Conservation (phyloP, 2,888 invertebrate species). For the Agrotis segetum region DNA sequence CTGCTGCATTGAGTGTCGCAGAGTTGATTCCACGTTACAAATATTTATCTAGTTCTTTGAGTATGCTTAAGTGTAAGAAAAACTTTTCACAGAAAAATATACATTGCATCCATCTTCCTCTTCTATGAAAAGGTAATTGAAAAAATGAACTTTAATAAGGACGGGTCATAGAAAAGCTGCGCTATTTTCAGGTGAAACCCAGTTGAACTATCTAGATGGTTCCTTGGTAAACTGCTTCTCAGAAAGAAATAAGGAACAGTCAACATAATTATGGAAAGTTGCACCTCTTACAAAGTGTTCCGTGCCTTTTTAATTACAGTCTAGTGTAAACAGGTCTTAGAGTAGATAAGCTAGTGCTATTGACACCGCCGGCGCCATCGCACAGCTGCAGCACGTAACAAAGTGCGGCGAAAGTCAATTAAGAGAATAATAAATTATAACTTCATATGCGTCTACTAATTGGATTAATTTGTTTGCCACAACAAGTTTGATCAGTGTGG, state of each 20-base stretch:
- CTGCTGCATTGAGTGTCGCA: no score
- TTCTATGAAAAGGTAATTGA: background rate
- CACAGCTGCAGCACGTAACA: background rate
- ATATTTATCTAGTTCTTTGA: no score
- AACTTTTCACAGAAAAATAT: no score
- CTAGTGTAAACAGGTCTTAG: background rate
- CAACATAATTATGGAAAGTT: background rate
- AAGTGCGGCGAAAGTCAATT: constrained; percentile 50
- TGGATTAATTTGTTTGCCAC: constrained; percentile 22
- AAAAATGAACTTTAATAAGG: background rate
- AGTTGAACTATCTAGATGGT: background rate
- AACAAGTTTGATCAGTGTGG: constrained; percentile 16
- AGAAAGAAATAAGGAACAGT: background rate
- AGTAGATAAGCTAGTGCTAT: constrained; percentile 18
- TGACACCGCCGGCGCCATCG: constrained; percentile 17
- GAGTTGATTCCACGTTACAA: no score
- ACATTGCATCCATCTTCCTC: background rate
- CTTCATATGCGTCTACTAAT: constrained; percentile 43
- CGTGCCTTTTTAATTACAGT: constrained; percentile 3
- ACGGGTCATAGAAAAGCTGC: background rate
- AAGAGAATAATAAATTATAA: constrained; percentile 52
- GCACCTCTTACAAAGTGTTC: background rate
- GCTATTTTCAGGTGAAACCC: background rate
- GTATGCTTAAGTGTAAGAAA: no score
- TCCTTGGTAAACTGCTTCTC: background rate